Evolutionary conservation across 2,113 vertebrate genomes (phyloP).

Genomic region (Antennarius striatus): DNA sequence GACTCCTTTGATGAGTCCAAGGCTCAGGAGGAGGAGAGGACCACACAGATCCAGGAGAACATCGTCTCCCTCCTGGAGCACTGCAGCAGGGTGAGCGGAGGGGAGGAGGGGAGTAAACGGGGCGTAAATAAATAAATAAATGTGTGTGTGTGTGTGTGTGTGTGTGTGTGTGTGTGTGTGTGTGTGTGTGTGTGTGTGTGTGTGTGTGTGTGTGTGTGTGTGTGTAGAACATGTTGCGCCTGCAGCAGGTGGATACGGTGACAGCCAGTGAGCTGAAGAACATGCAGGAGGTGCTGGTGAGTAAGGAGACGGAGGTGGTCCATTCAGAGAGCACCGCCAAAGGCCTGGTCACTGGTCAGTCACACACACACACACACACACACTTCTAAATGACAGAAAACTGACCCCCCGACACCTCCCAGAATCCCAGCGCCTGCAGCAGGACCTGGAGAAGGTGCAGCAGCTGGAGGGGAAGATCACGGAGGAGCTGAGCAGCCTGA

Average conservation of each 20-base stretch:
- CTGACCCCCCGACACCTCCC: neutral
- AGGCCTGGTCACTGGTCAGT: constrained; percentile 88
- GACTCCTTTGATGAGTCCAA: constrained; percentile 84
- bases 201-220: constrained; percentile 9
- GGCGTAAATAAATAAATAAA: neutral
- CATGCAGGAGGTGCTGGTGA: constrained; percentile 95
- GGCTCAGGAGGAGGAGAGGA: constrained; percentile 81
- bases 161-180: too few relatives aligned
- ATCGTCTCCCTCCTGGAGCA: constrained; percentile 89
- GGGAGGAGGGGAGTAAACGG: too few relatives aligned
- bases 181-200: too few relatives aligned
- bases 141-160: constrained; percentile 2
- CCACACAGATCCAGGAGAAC: constrained; percentile 81
- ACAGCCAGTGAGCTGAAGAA: constrained; percentile 90
- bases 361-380: constrained; percentile 1
- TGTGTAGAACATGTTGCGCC: constrained; percentile 87
- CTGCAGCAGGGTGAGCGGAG: constrained; percentile 79
- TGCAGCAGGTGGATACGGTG: constrained; percentile 88
- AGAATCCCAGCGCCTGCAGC: constrained; percentile 91
- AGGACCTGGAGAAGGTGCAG: constrained; percentile 95
- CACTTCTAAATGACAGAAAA: neutral
- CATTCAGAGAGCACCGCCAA: constrained; percentile 92
- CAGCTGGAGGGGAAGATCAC: constrained; percentile 91
- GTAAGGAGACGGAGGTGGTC: constrained; percentile 95
- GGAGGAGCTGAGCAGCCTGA: constrained; percentile 84